These are phyloP conservation scores for Stercorarius parasiticus DNA, from an alignment of 2,113 vertebrate species.

Conservation along the genomic window DNA sequence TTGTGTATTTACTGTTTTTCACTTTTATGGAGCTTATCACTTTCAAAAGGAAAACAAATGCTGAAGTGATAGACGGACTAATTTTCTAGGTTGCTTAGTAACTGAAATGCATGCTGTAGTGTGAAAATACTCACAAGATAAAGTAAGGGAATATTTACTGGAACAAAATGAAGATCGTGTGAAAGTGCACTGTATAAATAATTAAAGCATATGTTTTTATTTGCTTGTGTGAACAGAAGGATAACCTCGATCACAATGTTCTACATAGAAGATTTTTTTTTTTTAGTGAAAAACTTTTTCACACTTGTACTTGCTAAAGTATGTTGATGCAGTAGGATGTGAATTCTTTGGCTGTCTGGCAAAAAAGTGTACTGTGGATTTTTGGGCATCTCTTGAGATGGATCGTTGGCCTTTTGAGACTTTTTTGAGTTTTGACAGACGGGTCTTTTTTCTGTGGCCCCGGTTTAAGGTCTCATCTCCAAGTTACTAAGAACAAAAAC, in stretches of 20 bases:
- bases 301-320: neutral
- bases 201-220: neutral
- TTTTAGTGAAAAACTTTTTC: neutral
- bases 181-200: neutral
- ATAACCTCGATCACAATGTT: neutral
- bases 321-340: neutral
- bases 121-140: neutral
- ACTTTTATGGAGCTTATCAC: neutral
- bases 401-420: neutral
- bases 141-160: neutral
- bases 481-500: neutral
- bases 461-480: neutral
- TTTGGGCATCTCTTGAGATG: neutral
- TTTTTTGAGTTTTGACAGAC: neutral
- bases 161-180: neutral
- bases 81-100: slow-evolving; percentile 55
- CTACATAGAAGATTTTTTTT: neutral
- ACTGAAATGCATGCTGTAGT: neutral
- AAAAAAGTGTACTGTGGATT: neutral
- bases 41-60: slow-evolving; percentile 53
- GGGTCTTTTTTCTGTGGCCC: neutral
- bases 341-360: neutral
- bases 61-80: slow-evolving; percentile 7
- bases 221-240: neutral
- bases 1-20: neutral